Conservation (phyloP, 2,113 vertebrate genomes). For the Morphnarchus princeps region DNA sequence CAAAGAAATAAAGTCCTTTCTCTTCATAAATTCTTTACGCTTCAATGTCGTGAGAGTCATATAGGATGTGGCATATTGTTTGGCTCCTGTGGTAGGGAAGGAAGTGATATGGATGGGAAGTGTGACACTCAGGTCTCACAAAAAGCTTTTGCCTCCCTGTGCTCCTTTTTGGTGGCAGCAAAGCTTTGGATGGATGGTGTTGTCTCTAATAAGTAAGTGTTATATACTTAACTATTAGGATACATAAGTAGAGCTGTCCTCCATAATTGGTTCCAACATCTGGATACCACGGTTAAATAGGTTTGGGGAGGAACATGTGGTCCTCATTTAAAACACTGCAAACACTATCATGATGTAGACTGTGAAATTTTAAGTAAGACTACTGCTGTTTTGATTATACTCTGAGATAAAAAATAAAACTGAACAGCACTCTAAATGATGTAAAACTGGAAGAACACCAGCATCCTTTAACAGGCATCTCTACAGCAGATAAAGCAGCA, state of each 20-base stretch:
- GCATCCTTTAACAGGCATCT: background rate
- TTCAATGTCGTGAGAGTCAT: background rate
- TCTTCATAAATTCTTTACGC: background rate
- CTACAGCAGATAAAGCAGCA: background rate
- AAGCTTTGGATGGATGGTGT: background rate
- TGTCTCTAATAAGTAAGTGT: background rate
- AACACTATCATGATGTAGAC: conserved; percentile 44
- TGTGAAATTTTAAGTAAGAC: conserved; percentile 67
- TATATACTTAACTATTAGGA: conserved; percentile 1
- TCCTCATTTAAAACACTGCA: conserved; percentile 65
- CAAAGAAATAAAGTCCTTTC: background rate
- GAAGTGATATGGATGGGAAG: background rate
- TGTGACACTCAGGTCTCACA: background rate
- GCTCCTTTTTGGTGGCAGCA: background rate
- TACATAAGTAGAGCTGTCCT: conserved; percentile 33
- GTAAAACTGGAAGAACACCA: conserved; percentile 18
- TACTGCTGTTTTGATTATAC: conserved; percentile 66
- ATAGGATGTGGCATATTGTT: background rate
- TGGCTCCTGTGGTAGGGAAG: background rate
- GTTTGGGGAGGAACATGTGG: conserved; percentile 58
- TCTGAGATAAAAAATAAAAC: conserved; percentile 51
- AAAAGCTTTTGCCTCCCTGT: background rate
- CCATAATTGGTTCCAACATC: conserved; percentile 66
- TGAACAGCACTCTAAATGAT: background rate
- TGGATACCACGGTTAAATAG: conserved; percentile 59